Evolutionary conservation across 2,113 vertebrate genomes (phyloP), one percentile per base, ranked within the genome.

Genomic region (Lepus timidus): DNA sequence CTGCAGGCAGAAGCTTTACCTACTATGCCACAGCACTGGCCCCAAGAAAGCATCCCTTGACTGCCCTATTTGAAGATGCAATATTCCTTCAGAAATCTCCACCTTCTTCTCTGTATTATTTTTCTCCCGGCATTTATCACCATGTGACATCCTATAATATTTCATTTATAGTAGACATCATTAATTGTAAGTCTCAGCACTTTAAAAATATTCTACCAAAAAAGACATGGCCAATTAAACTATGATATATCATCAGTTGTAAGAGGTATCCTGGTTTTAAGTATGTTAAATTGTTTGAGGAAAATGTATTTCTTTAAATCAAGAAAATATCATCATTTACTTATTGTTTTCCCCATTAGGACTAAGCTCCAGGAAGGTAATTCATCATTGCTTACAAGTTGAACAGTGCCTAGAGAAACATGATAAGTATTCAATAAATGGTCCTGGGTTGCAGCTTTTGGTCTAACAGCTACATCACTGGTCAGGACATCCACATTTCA

Each of bases 231-330:
- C n/a, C 58, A 93, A 74, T 78, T 89, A 88, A 90, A 58, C 14
- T 39, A 52, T 22, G 14, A 78, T 94, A 49, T 51, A 86, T 90
- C 33, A 93, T 44, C 36, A 78, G 12, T 20, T 92, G 14, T 78
- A 85, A 95, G 76, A 73, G 55, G 12, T 14, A 83, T 55, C 64
- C 55, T 88, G 39, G 91, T 91, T 68, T 92, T 17, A 49, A 96
- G 73, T 36, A 86, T 62, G 25, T 31, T 82, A 96, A 78, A 85
- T 44, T 85, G 4, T 81, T 44, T 76, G 67, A 31, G 9, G 58
- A 93, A 33, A 88, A 29, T 13, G 1, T 52, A 76, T 70, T 68
- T 68, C 16, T 95, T 78, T 85, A n/a, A 95, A 33, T 89, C 27
- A 62, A 62, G 61, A 7, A 92, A 87, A 90, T 64, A 73, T 55